A percentile compares a stretch with the other conserved stretches of the same genome.
Evolutionary conservation across 2,888 invertebrate species (phyloP).

Genomic region (Muschampia staudingeri): DNA sequence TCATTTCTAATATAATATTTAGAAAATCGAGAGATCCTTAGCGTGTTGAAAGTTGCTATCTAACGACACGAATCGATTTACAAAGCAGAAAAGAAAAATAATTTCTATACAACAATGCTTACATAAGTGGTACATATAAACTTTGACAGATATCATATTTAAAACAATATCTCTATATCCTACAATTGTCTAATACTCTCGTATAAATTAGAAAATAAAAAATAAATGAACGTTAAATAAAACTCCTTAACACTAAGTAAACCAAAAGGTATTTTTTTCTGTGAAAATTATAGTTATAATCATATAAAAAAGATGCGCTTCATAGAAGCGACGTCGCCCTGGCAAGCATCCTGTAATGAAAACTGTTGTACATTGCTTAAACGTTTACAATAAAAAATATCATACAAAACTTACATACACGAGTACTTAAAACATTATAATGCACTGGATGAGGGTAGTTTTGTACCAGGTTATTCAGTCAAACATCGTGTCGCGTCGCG

Average conservation of each 20-base stretch:
- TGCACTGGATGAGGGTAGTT: slow-evolving; percentile 87
- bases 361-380: slow-evolving; percentile 80
- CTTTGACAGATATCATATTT: slow-evolving; percentile 75
- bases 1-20: slow-evolving; percentile 70
- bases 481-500: slow-evolving; percentile 72
- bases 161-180: slow-evolving; percentile 81
- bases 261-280: slow-evolving; percentile 53
- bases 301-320: slow-evolving; percentile 77
- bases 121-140: slow-evolving; percentile 74
- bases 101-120: slow-evolving; percentile 79
- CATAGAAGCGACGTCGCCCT: slow-evolving; percentile 86
- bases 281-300: slow-evolving; percentile 69
- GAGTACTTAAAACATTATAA: slow-evolving; percentile 84
- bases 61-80: slow-evolving; percentile 67
- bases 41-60: slow-evolving; percentile 76
- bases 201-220: slow-evolving; percentile 76
- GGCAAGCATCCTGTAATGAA: slow-evolving; percentile 79
- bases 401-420: slow-evolving; percentile 85
- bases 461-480: slow-evolving; percentile 87
- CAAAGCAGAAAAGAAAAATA: slow-evolving; percentile 73
- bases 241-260: slow-evolving; percentile 72
- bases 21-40: slow-evolving; percentile 85
- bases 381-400: slow-evolving; percentile 80
- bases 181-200: slow-evolving; percentile 81
- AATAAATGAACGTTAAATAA: slow-evolving; percentile 75